phyloP scores from a whole-genome alignment of 2,888 invertebrate species.

The Calliopum simillimum region DNA sequence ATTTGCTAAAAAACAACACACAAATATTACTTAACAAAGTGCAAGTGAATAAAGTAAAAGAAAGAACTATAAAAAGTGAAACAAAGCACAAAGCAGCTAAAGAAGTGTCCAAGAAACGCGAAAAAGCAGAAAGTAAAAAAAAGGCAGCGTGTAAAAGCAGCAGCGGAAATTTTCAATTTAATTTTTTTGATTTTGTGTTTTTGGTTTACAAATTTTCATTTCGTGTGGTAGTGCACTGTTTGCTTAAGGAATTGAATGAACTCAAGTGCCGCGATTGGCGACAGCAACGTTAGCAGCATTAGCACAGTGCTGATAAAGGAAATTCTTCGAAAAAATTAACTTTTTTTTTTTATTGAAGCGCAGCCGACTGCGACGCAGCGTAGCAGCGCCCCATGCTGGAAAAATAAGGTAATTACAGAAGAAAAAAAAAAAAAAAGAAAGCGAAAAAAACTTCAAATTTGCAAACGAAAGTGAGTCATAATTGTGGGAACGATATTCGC shows the following conservation, averaged over 20 bases:
- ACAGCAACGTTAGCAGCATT: conserved; percentile 13
- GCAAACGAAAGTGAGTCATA: conserved; percentile 41
- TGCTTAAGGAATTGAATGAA: conserved; percentile 33
- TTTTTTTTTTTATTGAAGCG: conserved; percentile 32
- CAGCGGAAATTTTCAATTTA: conserved; percentile 25
- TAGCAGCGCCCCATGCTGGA: neutral
- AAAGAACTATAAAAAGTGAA: conserved; percentile 47
- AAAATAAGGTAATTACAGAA: conserved; percentile 7
- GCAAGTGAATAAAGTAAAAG: conserved; percentile 56
- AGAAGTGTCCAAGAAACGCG: conserved; percentile 42
- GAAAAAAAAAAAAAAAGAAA: conserved; percentile 39
- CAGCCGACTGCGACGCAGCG: conserved; percentile 2
- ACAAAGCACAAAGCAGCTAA: conserved; percentile 36
- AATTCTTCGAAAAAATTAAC: neutral
- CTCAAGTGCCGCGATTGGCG: conserved; percentile 10
- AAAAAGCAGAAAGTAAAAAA: conserved; percentile 26
- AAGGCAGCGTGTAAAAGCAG: conserved; percentile 4
- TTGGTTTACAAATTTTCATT: conserved; percentile 10
- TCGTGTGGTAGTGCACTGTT: neutral
- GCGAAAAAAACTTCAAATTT: conserved; percentile 37
- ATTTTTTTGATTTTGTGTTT: conserved; percentile 27
- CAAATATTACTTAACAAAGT: conserved; percentile 36
- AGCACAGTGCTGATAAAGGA: conserved; percentile 33
- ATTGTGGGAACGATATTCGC: conserved; percentile 20
- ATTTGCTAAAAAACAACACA: neutral